These are phyloP conservation scores for Luperina testacea DNA, from an alignment of 2,888 invertebrate species.

Conservation along the genomic window DNA sequence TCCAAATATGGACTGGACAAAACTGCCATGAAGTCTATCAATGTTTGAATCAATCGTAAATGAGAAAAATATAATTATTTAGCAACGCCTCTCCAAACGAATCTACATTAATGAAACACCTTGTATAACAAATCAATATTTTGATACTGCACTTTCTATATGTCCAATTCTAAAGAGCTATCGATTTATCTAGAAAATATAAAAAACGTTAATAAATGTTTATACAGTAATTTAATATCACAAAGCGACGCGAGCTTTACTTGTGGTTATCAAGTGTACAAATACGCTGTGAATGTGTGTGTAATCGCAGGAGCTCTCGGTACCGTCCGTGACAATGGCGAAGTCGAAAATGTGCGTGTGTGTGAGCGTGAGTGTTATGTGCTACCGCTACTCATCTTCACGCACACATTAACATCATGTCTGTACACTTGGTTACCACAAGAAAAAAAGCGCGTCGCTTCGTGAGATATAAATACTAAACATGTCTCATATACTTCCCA, in stretches of 20 bases:
- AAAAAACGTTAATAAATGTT: slow-evolving; percentile 32
- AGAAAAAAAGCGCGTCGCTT: background rate
- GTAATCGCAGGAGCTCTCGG: background rate
- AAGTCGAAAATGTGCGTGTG: background rate
- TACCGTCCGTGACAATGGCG: background rate
- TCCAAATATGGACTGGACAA: background rate
- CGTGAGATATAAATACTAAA: background rate
- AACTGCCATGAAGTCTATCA: background rate
- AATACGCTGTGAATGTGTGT: background rate
- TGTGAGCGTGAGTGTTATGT: background rate
- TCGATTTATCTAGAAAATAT: slow-evolving; percentile 40
- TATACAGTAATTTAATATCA: background rate
- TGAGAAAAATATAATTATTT: background rate
- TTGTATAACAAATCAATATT: slow-evolving; percentile 61
- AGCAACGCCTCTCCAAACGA: background rate
- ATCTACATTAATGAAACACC: slow-evolving; percentile 24
- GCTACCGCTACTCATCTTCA: background rate
- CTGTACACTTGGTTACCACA: background rate
- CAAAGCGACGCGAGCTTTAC: background rate
- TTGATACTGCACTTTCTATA: slow-evolving; percentile 62
- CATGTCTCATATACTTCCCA: slow-evolving; percentile 53
- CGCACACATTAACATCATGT: background rate
- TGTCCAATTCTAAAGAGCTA: slow-evolving; percentile 51
- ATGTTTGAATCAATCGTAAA: background rate
- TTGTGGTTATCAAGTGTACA: background rate